Base-by-base conservation (phyloP, 2,888 invertebrate genomes). In the Calameuta filiformis region DNA sequence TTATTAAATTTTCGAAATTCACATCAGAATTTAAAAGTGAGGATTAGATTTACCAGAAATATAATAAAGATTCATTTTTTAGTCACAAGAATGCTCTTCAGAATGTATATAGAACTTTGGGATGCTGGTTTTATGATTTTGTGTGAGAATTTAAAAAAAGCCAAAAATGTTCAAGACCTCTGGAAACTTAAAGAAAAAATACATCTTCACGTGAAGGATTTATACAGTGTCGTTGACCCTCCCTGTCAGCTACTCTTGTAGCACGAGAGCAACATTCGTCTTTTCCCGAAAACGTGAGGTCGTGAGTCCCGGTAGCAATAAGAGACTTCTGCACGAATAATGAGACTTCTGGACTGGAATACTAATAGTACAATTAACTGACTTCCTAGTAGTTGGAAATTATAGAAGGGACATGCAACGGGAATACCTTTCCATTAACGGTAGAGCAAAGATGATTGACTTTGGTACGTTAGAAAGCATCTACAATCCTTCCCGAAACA, bases 241-340 rank as follows among this genome's bases (percentile, higher is more conserved):
- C 69, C 30, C 23, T 69, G 71, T 33, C 71, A 69, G 71, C 75
- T 33, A 69, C 69, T 30, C 69, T 33, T 34, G 73, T 75, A 56
- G 78, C 78, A 78, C 75, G 75, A 78, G 75, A 78, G 71, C 68
- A 40, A 76, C 76, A 76, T 78, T 78, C 76, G 75, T 76, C 76
- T 76, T 78, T 73, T 35, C 75, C 30, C 76, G 33, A 76, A 73
- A 75, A 76, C 76, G 73, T 76, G 78, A 76, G 71, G 73, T 68
- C 71, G 75, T 73, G 76, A 37, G 15, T 33, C 76, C 69, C 71
- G 75, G 71, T 77, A 77, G 77, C 77, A 77, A 77, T 77, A 77
- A 77, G 77, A 77, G 75, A 40, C 77, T 68, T n/a, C 77, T 75
- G 75, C 77, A 77, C 77, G 71, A 77, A 75, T 77, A 77, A 77